Percentiles rank a stretch among this genome's conserved stretches.
These are phyloP conservation scores for Danio tinwini DNA, from an alignment of 2,797 vertebrate genomes.

Conservation along the genomic window DNA sequence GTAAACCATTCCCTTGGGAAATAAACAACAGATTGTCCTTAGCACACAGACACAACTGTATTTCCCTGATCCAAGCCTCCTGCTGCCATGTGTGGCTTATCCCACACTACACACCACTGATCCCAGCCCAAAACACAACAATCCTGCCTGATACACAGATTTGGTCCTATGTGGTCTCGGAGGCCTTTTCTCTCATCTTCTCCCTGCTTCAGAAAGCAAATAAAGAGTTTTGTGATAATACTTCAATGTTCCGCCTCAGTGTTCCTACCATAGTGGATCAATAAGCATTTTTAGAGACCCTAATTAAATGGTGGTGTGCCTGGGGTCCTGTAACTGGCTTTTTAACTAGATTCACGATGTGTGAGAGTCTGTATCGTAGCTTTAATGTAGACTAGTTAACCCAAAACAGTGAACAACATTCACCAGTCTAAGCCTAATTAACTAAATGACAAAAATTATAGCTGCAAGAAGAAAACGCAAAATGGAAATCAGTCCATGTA, in stretches of 20 bases:
- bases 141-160: constrained; percentile 36
- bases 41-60: constrained; percentile 6
- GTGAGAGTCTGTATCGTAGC: constrained; percentile 26
- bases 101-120: constrained; percentile 16
- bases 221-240: constrained; percentile 47
- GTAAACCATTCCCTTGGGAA: constrained; percentile 27
- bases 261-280: constrained; percentile 47
- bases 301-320: constrained; percentile 56
- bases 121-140: constrained; percentile 28
- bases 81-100: constrained; percentile 31
- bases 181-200: neutral
- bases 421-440: neutral
- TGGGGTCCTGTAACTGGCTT: constrained; percentile 35
- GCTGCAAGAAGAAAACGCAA: neutral
- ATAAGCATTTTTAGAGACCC: constrained; percentile 53
- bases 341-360: constrained; percentile 40
- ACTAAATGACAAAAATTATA: neutral
- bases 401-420: constrained; percentile 11
- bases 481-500: too few species aligned
- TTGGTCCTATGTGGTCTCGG: neutral
- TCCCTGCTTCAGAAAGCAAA: constrained; percentile 51
- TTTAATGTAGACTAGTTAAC: neutral
- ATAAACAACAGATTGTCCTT: constrained; percentile 23
- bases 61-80: constrained; percentile 7
- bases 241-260: constrained; percentile 50